Evolutionary conservation across 2,797 vertebrate species (phyloP).

Genomic region (Ctenochaetus hawaiiensis): DNA sequence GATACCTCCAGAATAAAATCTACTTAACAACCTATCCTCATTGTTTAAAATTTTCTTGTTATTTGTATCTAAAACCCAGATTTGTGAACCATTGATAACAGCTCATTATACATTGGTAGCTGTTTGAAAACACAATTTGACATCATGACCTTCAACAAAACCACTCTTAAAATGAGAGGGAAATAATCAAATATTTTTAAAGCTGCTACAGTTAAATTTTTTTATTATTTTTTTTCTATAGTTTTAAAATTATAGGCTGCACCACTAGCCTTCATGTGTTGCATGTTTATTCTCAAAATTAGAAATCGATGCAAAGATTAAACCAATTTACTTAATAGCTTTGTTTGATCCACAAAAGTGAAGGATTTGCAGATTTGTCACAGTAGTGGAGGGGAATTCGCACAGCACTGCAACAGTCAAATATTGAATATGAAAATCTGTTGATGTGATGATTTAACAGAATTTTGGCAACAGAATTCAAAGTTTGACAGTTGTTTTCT

Average conservation of each 20-base stretch:
- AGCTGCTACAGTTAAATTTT: no score
- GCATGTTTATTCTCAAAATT: background rate
- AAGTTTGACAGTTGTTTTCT: background rate
- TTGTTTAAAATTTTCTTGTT: conserved; percentile 12
- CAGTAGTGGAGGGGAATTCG: background rate
- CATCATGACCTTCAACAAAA: background rate
- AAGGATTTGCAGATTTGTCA: conserved; percentile 6
- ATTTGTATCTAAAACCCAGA: background rate
- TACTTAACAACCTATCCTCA: background rate
- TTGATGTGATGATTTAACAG: background rate
- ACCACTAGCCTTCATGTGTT: background rate
- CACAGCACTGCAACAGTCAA: background rate
- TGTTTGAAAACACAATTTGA: background rate
- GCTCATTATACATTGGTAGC: background rate
- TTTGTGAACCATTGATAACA: background rate
- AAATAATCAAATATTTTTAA: no score
- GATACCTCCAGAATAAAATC: conserved; percentile 17
- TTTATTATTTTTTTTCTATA: no score
- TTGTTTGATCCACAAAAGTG: background rate
- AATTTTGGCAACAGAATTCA: conserved; percentile 3
- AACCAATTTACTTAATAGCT: background rate
- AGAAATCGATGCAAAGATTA: background rate
- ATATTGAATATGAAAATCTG: background rate
- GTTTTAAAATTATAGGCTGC: background rate
- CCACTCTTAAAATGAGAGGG: background rate